phyloP scores from a whole-genome alignment of 2,888 invertebrate genomes.

The Exephanes ischioxanthus region DNA sequence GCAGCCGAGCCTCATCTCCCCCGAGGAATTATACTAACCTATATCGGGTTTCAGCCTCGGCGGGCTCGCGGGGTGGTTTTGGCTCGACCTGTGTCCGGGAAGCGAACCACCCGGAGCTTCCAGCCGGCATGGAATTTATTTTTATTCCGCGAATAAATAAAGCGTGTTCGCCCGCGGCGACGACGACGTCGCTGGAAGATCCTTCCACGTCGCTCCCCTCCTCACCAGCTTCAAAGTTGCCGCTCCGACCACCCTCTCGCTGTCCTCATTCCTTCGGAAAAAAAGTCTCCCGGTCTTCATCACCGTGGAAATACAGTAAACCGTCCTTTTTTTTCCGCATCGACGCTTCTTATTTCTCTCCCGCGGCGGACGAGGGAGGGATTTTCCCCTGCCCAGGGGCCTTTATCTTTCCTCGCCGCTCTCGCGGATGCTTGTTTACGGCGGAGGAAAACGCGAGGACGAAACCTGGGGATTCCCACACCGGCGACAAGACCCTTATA shows the following conservation, averaged over 20 bases:
- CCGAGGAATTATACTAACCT: slow-evolving; percentile 72
- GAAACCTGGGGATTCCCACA: slow-evolving; percentile 14
- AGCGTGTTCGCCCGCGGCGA: slow-evolving; percentile 63
- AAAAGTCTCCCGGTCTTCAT: slow-evolving; percentile 22
- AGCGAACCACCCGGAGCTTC: slow-evolving; percentile 36
- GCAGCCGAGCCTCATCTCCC: slow-evolving; percentile 42
- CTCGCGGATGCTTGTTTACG: slow-evolving; percentile 53
- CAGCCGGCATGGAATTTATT: slow-evolving; percentile 69
- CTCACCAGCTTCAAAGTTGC: slow-evolving; percentile 45
- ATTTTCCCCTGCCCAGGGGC: slow-evolving; percentile 43
- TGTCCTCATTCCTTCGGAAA: slow-evolving; percentile 35
- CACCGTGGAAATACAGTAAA: slow-evolving; percentile 42
- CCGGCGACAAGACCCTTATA: slow-evolving; percentile 23
- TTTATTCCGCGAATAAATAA: slow-evolving; percentile 72
- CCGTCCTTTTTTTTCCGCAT: slow-evolving; percentile 58
- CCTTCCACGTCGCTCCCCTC: slow-evolving; percentile 38
- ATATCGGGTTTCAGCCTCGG: slow-evolving; percentile 69
- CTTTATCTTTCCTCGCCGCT: slow-evolving; percentile 49
- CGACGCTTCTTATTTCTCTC: slow-evolving; percentile 56
- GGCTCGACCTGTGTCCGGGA: slow-evolving; percentile 49
- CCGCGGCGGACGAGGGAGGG: not conserved
- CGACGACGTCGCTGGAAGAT: slow-evolving; percentile 51
- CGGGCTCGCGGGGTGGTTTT: slow-evolving; percentile 21
- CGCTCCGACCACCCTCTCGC: not conserved
- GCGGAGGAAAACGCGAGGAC: not conserved